These are phyloP conservation scores for Myotis lucifugus DNA, from an alignment of 2,113 vertebrate genomes.

Conservation along the genomic window DNA sequence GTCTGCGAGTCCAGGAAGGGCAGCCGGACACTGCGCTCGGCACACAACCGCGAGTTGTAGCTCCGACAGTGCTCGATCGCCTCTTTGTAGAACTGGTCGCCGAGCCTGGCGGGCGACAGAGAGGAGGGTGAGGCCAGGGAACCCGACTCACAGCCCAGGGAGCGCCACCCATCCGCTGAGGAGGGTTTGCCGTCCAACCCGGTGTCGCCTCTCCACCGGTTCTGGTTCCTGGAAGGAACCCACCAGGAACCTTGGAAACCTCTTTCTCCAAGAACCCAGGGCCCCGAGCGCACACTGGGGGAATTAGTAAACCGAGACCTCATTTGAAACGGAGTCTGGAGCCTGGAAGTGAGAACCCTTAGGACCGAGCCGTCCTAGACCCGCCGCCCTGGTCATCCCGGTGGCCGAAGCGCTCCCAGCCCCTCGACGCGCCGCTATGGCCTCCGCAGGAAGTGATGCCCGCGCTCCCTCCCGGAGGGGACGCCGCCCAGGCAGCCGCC, in stretches of 20 bases:
- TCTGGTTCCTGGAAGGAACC: background rate
- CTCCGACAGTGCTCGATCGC: constrained; percentile 98
- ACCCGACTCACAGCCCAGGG: background rate
- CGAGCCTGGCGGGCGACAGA: constrained; percentile 82
- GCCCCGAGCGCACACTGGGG: background rate
- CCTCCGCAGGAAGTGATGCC: background rate
- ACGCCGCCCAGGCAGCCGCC: background rate
- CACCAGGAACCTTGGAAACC: background rate
- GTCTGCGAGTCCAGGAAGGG: constrained; percentile 98
- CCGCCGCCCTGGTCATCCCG: no score
- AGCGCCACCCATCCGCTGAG: background rate
- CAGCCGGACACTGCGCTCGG: constrained; percentile 96
- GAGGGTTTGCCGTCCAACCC: background rate
- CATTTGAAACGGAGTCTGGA: background rate
- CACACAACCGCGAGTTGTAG: constrained; percentile 97
- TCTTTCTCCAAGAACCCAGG: background rate
- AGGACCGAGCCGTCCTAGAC: no score
- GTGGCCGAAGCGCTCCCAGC: accelerated
- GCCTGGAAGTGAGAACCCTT: background rate
- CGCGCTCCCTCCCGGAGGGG: no score
- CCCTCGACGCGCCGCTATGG: background rate
- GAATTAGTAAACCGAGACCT: background rate
- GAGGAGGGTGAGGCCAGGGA: background rate
- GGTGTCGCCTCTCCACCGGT: background rate
- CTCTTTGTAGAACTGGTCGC: constrained; percentile 99